Conservation (phyloP, 35 echinoderm and acorn worm species). For the Apostichopus californicus region DNA sequence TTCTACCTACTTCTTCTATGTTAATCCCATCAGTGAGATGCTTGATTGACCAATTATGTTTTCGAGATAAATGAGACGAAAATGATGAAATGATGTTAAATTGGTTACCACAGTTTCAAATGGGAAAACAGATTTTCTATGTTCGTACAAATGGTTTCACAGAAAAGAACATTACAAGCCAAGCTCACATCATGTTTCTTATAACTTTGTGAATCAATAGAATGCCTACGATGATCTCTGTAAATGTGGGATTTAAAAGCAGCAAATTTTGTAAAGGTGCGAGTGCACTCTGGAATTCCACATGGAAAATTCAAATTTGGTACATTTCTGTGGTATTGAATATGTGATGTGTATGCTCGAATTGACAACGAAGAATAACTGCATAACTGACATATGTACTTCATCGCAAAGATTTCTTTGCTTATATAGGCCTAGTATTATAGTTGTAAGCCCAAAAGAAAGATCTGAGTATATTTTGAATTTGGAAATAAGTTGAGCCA, state of each 20-base stretch:
- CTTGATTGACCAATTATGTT: constrained; percentile 3
- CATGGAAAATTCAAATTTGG: constrained; percentile 31
- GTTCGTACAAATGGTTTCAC: neutral
- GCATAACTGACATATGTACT: constrained; percentile 19
- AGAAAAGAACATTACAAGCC: neutral
- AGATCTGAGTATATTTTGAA: too few species aligned
- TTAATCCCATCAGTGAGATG: neutral
- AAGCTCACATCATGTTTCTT: constrained; percentile 13
- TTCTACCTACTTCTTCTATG: neutral
- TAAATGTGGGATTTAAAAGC: constrained; percentile 27
- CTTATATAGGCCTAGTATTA: too few species aligned
- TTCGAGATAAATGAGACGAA: constrained; percentile 30
- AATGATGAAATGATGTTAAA: constrained; percentile 13
- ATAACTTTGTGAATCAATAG: constrained; percentile 20
- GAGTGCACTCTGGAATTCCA: constrained; percentile 7
- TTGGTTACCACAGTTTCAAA: constrained; percentile 12
- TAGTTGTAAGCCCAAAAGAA: too few species aligned
- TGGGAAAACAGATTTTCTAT: neutral
- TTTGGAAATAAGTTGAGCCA: too few species aligned
- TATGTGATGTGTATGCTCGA: neutral
- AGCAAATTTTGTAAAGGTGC: constrained; percentile 11
- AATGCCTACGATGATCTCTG: constrained; percentile 13
- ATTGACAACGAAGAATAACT: constrained; percentile 13
- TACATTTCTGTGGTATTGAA: constrained; percentile 25
- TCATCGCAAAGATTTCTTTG: too few species aligned